Evolutionary conservation across 2,888 invertebrate species (phyloP).

Genomic region (Crepidodera aurea): DNA sequence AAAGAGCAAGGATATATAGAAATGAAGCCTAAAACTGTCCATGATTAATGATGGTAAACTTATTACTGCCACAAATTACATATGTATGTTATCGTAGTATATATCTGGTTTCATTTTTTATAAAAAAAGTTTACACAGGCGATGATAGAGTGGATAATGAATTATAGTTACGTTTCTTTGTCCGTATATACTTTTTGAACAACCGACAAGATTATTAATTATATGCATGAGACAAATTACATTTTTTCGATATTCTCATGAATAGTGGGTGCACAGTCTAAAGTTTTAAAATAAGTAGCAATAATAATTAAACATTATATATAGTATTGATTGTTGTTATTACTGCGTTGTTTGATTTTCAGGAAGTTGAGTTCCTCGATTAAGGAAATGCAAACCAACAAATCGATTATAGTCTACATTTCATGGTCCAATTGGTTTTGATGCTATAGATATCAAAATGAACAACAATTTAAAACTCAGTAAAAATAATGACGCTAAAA

Average conservation of each 20-base stretch:
- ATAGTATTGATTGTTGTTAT: no score
- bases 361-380: no score
- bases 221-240: conserved; percentile 11
- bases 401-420: no score
- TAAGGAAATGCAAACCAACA: no score
- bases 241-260: not conserved
- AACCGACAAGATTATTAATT: conserved; percentile 14
- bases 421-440: no score
- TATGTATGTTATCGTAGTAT: conserved; percentile 45
- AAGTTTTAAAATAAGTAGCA: not conserved
- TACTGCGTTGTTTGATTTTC: no score
- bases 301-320: not conserved
- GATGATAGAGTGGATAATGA: conserved; percentile 43
- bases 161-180: conserved; percentile 36
- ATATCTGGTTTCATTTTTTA: conserved; percentile 43
- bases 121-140: conserved; percentile 39
- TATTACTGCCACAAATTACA: conserved; percentile 51
- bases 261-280: not conserved
- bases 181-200: conserved; percentile 20
- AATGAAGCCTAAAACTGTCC: conserved; percentile 53
- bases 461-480: no score
- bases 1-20: conserved; percentile 48
- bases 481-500: no score
- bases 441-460: no score
- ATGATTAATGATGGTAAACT: conserved; percentile 54